These are phyloP conservation scores for Lasioglossum marginatum DNA, from an alignment of 2,888 invertebrate species.

Conservation along the genomic window DNA sequence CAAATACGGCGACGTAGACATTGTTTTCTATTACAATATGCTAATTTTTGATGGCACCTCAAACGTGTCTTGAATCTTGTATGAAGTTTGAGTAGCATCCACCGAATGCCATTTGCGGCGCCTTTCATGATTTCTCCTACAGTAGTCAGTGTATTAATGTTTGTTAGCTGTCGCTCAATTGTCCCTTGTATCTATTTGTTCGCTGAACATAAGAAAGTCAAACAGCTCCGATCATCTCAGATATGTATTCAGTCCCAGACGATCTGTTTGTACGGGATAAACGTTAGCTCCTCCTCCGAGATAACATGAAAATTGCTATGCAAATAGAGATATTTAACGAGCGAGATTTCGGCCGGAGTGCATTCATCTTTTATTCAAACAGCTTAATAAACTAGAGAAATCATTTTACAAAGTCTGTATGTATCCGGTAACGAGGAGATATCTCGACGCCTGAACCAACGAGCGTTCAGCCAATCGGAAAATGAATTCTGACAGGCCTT, in stretches of 20 bases:
- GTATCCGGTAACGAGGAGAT: background rate
- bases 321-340: slow-evolving; percentile 7
- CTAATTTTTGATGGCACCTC: too few species aligned
- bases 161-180: background rate
- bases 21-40: too few species aligned
- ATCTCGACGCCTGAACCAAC: background rate
- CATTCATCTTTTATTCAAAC: slow-evolving; percentile 5
- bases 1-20: too few species aligned
- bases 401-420: background rate
- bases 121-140: too few species aligned
- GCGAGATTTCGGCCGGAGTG: background rate
- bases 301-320: slow-evolving; percentile 1
- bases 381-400: background rate
- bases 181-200: background rate
- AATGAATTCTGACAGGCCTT: background rate
- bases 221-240: background rate
- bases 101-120: background rate
- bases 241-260: background rate
- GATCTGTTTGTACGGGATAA: background rate
- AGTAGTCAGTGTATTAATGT: background rate
- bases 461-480: background rate
- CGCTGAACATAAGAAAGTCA: background rate
- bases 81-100: too few species aligned
- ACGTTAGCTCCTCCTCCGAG: background rate
- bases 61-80: too few species aligned